Conservation (phyloP, 2,113 vertebrate species). For the Corythornis vintsioides region DNA sequence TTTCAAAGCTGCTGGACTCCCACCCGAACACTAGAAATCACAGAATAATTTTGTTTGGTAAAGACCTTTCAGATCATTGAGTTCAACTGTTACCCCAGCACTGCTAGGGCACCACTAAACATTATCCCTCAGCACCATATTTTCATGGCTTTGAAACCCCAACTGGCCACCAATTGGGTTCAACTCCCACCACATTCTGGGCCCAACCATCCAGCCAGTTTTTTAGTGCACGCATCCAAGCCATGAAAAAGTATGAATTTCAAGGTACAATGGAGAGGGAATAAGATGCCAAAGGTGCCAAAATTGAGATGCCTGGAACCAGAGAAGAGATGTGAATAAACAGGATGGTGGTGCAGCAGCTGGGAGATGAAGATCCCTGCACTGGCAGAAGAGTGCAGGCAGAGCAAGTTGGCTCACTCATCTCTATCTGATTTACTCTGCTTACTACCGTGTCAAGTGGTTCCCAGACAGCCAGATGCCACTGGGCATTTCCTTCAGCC, state of each 20-base stretch:
- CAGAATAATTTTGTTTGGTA: not conserved
- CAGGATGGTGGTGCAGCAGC: not conserved
- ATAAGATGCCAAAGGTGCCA: rapidly evolving
- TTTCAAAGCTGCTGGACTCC: not conserved
- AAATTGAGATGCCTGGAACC: not conserved
- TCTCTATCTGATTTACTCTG: not conserved
- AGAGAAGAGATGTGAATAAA: not conserved
- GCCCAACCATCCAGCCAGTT: not conserved
- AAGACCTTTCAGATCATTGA: not conserved
- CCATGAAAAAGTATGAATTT: not conserved
- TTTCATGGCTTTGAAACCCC: not conserved
- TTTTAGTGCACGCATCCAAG: not conserved
- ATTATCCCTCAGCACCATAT: not conserved
- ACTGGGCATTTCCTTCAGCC: not conserved
- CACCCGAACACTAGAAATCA: not conserved
- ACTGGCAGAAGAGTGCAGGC: not conserved
- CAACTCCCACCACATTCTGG: not conserved
- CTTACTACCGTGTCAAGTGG: not conserved
- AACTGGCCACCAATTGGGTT: not conserved
- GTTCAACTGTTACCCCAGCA: not conserved
- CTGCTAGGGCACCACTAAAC: not conserved
- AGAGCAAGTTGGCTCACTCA: not conserved
- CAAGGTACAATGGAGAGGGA: not conserved
- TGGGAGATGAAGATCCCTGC: not conserved
- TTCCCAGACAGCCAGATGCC: not conserved